phyloP scores from a whole-genome alignment of 2,888 invertebrate genomes.

The Dendrolimus pini region DNA sequence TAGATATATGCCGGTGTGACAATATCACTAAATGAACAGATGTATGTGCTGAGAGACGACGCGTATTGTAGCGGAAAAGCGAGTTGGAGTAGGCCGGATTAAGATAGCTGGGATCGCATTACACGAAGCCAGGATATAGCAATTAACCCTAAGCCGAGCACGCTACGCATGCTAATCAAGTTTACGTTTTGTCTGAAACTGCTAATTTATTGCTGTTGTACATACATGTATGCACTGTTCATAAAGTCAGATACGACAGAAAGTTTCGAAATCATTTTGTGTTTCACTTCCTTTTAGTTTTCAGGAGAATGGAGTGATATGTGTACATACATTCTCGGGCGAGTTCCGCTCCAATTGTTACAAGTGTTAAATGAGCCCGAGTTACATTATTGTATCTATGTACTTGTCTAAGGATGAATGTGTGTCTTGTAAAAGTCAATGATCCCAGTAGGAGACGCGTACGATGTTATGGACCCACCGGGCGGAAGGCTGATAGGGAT shows the following conservation, averaged over 20 bases:
- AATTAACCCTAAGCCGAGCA: constrained; percentile 18
- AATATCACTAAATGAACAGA: not conserved
- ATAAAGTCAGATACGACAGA: constrained; percentile 8
- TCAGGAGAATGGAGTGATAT: not conserved
- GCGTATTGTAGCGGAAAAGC: constrained; percentile 4
- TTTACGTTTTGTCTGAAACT: constrained; percentile 23
- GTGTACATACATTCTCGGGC: not conserved
- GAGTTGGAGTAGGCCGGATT: constrained; percentile 17
- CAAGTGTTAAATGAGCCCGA: not conserved
- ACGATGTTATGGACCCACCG: constrained; percentile 23
- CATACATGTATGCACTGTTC: constrained; percentile 9
- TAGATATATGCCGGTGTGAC: not conserved
- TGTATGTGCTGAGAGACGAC: not conserved
- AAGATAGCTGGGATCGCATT: constrained; percentile 22
- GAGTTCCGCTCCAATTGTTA: not conserved
- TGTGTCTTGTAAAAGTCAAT: constrained; percentile 6
- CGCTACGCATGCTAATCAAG: constrained; percentile 30
- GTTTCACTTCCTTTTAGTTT: not conserved
- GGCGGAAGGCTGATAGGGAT: constrained; percentile 42
- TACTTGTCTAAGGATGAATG: constrained; percentile 18
- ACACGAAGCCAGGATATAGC: constrained; percentile 27
- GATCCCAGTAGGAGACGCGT: constrained; percentile 25
- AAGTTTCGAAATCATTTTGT: not conserved
- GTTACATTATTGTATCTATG: too few species aligned
- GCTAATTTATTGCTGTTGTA: constrained; percentile 19